phyloP scores from a whole-genome alignment of 2,888 invertebrate species.

The Phorcus lineatus region DNA sequence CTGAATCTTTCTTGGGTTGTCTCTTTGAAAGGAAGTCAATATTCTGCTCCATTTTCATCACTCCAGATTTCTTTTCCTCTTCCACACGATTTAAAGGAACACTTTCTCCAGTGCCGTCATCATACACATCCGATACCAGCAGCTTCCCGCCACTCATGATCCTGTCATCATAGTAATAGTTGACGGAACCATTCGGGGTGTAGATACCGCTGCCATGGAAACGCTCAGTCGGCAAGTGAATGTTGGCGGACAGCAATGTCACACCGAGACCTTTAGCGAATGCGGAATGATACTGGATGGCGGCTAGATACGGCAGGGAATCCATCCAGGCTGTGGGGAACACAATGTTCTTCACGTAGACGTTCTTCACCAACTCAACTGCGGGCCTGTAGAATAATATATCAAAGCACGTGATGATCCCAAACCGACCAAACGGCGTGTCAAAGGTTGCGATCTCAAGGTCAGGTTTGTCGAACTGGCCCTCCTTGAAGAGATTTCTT shows the following conservation, averaged over 20 bases:
- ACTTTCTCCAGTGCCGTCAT: background rate
- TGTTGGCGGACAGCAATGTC: slow-evolving; percentile 84
- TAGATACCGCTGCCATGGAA: slow-evolving; percentile 85
- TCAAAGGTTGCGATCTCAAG: slow-evolving; percentile 58
- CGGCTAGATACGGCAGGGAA: slow-evolving; percentile 80
- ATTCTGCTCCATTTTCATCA: background rate
- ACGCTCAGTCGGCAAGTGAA: slow-evolving; percentile 79
- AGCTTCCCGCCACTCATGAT: slow-evolving; percentile 36
- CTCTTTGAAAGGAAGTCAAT: background rate
- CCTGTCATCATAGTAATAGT: slow-evolving; percentile 42
- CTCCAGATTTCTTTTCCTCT: background rate
- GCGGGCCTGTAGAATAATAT: slow-evolving; percentile 85
- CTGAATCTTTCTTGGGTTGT: background rate
- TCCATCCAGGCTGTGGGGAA: slow-evolving; percentile 85
- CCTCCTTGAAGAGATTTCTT: slow-evolving; percentile 77
- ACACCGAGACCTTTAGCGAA: slow-evolving; percentile 82
- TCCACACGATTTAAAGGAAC: background rate
- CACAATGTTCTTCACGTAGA: slow-evolving; percentile 49
- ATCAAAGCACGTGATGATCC: slow-evolving; percentile 89
- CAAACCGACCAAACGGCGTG: slow-evolving; percentile 75
- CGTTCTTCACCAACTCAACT: slow-evolving; percentile 79
- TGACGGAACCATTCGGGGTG: slow-evolving; percentile 73
- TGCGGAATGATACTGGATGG: slow-evolving; percentile 79
- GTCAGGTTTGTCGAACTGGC: slow-evolving; percentile 74
- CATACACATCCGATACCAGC: slow-evolving; percentile 36